Conservation (phyloP, 2,797 vertebrate genomes). For the Microchirus variegatus region DNA sequence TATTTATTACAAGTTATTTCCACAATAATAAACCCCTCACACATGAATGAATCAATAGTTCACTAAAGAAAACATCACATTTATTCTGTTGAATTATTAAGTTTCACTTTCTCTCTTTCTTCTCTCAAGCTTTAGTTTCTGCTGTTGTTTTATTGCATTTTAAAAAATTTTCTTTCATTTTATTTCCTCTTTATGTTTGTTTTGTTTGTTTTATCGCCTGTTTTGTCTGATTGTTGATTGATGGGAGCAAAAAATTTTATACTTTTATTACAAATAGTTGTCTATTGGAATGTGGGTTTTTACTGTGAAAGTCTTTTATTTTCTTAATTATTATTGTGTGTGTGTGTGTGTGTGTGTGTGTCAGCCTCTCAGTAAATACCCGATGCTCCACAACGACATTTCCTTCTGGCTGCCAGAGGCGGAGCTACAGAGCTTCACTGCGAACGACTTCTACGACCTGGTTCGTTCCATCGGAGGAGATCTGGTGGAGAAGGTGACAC, state of each 20-base stretch:
- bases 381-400: constrained; percentile 91
- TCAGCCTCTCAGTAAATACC: constrained; percentile 91
- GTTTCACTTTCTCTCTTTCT: constrained; percentile 26
- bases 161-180: too few relatives aligned
- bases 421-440: constrained; percentile 59
- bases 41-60: constrained; percentile 16
- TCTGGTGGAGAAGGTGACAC: constrained; percentile 89
- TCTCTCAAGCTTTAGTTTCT: neutral
- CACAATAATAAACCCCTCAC: constrained; percentile 23
- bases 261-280: neutral
- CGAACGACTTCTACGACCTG: constrained; percentile 95
- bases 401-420: constrained; percentile 93
- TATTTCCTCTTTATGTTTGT: too few relatives aligned
- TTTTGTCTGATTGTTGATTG: too few relatives aligned
- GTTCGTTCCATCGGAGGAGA: constrained; percentile 90
- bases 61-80: constrained; percentile 35
- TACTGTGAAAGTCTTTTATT: too few relatives aligned
- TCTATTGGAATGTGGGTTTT: too few relatives aligned
- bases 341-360: too few relatives aligned
- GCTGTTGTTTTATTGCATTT: too few relatives aligned
- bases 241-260: too few relatives aligned
- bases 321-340: too few relatives aligned
- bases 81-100: constrained; percentile 37
- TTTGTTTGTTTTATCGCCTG: too few relatives aligned
- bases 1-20: constrained; percentile 22